Evolutionary conservation across 2,888 invertebrate genomes (phyloP), one percentile per base, ranked within the genome.

Genomic region (Metopia argyrocephala): DNA sequence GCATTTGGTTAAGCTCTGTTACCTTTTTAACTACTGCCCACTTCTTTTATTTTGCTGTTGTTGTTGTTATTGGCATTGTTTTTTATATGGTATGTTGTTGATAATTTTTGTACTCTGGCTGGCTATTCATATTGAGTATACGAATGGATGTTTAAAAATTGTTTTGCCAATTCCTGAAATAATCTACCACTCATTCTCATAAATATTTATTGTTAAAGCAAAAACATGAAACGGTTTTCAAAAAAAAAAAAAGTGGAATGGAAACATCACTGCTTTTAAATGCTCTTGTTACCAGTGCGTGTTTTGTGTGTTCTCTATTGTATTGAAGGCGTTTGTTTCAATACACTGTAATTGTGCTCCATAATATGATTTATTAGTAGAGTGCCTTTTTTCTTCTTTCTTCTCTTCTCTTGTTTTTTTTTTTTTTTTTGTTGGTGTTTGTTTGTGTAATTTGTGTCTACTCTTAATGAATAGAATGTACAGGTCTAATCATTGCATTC

Each of bases 301-400:
- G 45, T 46, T 20, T 38, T 25, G 21, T 28, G 21, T n/a, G n/a
- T n/a, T n/a, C n/a, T n/a, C n/a, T n/a, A n/a, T n/a, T n/a, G n/a
- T n/a, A n/a, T 46, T 31, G 46, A 38, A 9, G 0, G 38, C 9
- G 31, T 45, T 25, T 38, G 31, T 61, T 57, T 75, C 56, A 54
- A 59, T 65, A 48, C 59, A 74, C 20, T 56, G 62, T 46, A 57
- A 76, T 28, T 48, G 15, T 57, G 65, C 28, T 52, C n/a, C n/a
- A 56, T 75, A 70, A 75, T 70, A 65, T 69, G 70, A 75, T 75
- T 79, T 79, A 59, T 69, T 74, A 69, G 69, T 38, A 50, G 48
- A 31, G 9, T 31, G 9, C 12, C 12, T 31, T 3, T 7, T 12
- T 31, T 1, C 12, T 2, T 31, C 31, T 9, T 12, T 9, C 31